These are phyloP conservation scores for Cataglyphis albicans DNA, from an alignment of 2,888 invertebrate species.

Conservation along the genomic window DNA sequence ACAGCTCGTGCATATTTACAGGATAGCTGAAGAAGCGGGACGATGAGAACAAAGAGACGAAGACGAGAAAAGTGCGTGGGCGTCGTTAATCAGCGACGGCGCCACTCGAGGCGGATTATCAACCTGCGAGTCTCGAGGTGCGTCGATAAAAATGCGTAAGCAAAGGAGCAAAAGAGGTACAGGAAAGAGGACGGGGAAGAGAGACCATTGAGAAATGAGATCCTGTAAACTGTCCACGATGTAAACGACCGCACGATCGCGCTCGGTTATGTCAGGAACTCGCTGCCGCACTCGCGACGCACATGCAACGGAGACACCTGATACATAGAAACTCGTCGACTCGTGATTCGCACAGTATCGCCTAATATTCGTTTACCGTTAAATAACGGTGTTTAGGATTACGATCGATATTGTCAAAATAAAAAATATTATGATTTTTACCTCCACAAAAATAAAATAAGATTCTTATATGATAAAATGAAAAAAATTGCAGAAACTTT, in stretches of 20 bases:
- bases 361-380: constrained; percentile 9
- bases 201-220: constrained; percentile 56
- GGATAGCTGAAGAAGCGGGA: not conserved
- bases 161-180: constrained; percentile 17
- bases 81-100: constrained; percentile 77
- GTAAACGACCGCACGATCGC: constrained; percentile 68
- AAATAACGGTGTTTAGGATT: not conserved
- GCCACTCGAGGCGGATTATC: constrained; percentile 71
- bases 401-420: not conserved
- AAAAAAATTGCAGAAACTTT: not conserved
- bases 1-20: not conserved
- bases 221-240: constrained; percentile 66
- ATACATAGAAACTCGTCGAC: constrained; percentile 49
- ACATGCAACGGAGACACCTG: constrained; percentile 59
- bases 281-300: constrained; percentile 6
- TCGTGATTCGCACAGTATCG: constrained; percentile 26
- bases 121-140: constrained; percentile 70
- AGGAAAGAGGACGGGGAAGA: constrained; percentile 31
- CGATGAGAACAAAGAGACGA: constrained; percentile 41
- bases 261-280: constrained; percentile 63
- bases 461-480: not conserved
- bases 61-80: constrained; percentile 73
- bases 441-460: not conserved
- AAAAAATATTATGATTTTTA: not conserved
- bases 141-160: constrained; percentile 45